Conservation (phyloP, 2,113 vertebrate genomes). For the Semnornis frantzii region DNA sequence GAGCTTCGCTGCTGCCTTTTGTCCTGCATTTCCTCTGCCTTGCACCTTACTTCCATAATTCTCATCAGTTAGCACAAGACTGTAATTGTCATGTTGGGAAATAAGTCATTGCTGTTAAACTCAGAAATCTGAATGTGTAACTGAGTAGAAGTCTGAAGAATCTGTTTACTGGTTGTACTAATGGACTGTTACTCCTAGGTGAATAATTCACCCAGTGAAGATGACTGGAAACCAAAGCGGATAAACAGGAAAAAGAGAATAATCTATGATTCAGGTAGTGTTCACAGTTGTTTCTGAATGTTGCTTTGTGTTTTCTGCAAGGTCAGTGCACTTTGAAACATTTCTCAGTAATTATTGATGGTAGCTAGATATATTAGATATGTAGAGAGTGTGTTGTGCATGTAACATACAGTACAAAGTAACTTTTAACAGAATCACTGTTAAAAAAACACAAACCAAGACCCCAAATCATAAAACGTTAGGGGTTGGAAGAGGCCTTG, state of each 20-base stretch:
- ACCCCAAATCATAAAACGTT: too few relatives aligned
- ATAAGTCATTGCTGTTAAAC: neutral
- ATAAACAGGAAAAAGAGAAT: constrained; percentile 84
- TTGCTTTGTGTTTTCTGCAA: neutral
- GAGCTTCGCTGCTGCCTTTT: neutral
- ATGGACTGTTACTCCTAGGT: constrained; percentile 72
- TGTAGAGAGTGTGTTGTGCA: neutral
- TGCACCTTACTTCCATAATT: neutral
- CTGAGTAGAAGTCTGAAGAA: neutral
- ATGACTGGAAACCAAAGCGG: constrained; percentile 67
- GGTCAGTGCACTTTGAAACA: neutral
- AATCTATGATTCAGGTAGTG: constrained; percentile 87
- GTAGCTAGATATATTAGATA: neutral
- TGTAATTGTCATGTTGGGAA: neutral
- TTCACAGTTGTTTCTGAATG: neutral
- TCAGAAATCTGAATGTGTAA: neutral
- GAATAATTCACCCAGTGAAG: constrained; percentile 78
- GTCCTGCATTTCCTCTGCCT: neutral
- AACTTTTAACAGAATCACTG: neutral
- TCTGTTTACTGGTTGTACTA: constrained; percentile 4
- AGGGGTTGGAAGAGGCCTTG: too few relatives aligned
- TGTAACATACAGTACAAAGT: neutral
- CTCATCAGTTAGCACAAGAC: neutral
- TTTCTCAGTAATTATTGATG: neutral
- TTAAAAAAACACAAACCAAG: neutral